phyloP scores from a whole-genome alignment of 2,113 vertebrate species.

The Physeter macrocephalus region DNA sequence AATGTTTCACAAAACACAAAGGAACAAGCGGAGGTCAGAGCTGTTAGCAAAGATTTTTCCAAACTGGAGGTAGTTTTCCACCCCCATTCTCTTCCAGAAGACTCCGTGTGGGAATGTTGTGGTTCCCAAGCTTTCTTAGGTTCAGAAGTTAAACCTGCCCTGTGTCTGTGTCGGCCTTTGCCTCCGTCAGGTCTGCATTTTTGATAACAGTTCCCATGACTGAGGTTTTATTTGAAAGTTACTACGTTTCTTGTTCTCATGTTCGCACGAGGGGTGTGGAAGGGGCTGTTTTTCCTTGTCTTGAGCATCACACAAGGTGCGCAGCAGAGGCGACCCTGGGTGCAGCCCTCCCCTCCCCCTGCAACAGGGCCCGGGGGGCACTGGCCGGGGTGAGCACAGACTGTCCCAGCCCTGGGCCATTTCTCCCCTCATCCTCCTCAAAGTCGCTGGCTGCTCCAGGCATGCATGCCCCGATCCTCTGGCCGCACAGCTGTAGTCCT shows the following conservation, averaged over 20 bases:
- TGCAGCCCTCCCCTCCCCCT: no score
- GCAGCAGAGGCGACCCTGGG: background rate
- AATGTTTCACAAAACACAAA: background rate
- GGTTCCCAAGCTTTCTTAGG: background rate
- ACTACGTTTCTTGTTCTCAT: background rate
- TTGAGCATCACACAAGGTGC: background rate
- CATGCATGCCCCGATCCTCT: background rate
- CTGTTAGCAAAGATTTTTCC: background rate
- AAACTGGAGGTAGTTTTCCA: background rate
- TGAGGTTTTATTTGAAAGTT: background rate
- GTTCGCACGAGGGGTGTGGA: background rate
- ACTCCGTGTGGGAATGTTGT: background rate
- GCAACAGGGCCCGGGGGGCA: background rate
- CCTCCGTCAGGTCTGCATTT: background rate
- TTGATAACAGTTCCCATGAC: background rate
- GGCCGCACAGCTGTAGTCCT: background rate
- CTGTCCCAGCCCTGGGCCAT: background rate
- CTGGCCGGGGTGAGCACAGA: background rate
- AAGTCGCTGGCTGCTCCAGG: background rate
- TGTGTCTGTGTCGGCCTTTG: background rate
- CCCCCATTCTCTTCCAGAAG: background rate
- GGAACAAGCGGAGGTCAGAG: background rate
- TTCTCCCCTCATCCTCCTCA: background rate
- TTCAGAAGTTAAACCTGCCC: background rate
- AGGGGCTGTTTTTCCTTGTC: background rate